Conservation (phyloP, 1,140 invertebrate species). For the Ostrea edulis region DNA sequence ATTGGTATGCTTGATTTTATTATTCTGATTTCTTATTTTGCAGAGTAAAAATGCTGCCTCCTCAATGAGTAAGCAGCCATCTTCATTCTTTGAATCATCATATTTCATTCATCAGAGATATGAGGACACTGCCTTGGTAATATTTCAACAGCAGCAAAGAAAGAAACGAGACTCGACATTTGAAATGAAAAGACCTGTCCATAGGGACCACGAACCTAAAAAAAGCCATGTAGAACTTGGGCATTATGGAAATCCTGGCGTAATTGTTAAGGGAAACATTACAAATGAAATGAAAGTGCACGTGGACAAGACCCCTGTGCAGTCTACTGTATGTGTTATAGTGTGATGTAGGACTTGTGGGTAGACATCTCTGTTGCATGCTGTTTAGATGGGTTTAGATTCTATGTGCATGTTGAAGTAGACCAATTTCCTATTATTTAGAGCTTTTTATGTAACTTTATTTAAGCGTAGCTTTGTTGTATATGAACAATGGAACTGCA, state of each 20-base stretch:
- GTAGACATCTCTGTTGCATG: neutral
- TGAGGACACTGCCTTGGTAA: slow-evolving; percentile 77
- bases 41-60: slow-evolving; percentile 8
- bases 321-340: slow-evolving; percentile 64
- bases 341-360: slow-evolving; percentile 35
- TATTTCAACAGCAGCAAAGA: slow-evolving; percentile 67
- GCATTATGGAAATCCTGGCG: slow-evolving; percentile 66
- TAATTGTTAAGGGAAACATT: slow-evolving; percentile 57
- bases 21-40: neutral
- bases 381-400: neutral
- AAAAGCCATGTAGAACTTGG: slow-evolving; percentile 58
- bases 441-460: neutral
- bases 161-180: slow-evolving; percentile 57
- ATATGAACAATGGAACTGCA: slow-evolving; percentile 75
- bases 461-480: slow-evolving; percentile 23
- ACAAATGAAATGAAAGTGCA: slow-evolving; percentile 51
- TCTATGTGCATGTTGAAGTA: slow-evolving; percentile 14
- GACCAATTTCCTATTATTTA: neutral
- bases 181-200: slow-evolving; percentile 45
- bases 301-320: slow-evolving; percentile 46
- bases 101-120: slow-evolving; percentile 78
- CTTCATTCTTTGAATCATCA: slow-evolving; percentile 68
- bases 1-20: neutral
- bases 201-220: slow-evolving; percentile 5
- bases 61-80: slow-evolving; percentile 63